Evolutionary conservation across 1,140 invertebrate species (phyloP).

Genomic region (Ceratosolen fusciceps): DNA sequence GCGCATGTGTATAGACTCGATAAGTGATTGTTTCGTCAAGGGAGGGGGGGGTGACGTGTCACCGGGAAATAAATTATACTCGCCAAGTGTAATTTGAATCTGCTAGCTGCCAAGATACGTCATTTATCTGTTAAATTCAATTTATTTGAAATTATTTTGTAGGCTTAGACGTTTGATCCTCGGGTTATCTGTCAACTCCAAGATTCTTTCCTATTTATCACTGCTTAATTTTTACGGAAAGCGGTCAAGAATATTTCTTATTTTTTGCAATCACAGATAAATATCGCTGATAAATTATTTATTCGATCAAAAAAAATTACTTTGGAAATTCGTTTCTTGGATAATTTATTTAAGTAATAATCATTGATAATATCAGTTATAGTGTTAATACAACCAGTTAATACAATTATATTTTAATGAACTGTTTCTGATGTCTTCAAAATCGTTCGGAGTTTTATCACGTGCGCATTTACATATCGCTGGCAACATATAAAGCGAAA

Average conservation of each 20-base stretch:
- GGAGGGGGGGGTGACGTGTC: constrained; percentile 11
- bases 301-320: too few relatives aligned
- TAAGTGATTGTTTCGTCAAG: constrained; percentile 36
- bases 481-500: neutral
- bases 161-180: neutral
- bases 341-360: too few relatives aligned
- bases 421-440: neutral
- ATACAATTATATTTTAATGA: neutral
- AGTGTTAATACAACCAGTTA: too few relatives aligned
- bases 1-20: constrained; percentile 14
- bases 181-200: neutral
- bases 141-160: constrained; percentile 21
- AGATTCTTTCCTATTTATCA: neutral
- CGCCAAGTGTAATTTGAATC: neutral
- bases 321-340: too few relatives aligned
- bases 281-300: too few relatives aligned
- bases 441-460: neutral
- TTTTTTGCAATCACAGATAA: too few relatives aligned
- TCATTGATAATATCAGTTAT: too few relatives aligned
- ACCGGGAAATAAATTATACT: neutral
- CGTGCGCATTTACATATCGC: neutral
- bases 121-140: neutral
- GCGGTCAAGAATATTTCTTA: neutral
- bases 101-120: constrained; percentile 14
- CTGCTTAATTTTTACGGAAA: neutral